phyloP scores from a whole-genome alignment of 2,888 invertebrate species.

The Mesopsocus fuscifrons region DNA sequence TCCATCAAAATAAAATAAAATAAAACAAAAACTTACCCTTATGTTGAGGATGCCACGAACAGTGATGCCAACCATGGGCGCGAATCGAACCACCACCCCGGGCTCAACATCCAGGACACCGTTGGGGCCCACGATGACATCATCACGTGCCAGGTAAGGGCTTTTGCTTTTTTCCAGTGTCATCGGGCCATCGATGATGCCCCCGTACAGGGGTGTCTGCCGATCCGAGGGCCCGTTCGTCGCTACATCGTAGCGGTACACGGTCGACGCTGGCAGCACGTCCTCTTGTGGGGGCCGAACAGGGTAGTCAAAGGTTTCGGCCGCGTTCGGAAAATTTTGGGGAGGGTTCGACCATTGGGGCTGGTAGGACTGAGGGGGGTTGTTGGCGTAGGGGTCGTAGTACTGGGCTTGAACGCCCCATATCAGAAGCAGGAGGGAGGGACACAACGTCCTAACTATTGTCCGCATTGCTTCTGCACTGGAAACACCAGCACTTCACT shows the following conservation, averaged over 20 bases:
- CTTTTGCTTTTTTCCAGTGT: constrained; percentile 35
- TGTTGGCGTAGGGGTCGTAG: background rate
- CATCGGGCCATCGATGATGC: constrained; percentile 36
- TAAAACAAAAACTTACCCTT: constrained; percentile 43
- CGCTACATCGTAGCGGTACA: constrained; percentile 4
- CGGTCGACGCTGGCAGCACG: background rate
- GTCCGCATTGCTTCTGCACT: too few relatives aligned
- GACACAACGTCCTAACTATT: background rate
- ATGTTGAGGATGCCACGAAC: constrained; percentile 78
- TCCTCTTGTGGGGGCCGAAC: background rate
- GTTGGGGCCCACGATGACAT: constrained; percentile 56
- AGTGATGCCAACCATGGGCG: constrained; percentile 83
- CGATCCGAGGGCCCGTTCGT: background rate
- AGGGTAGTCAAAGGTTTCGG: background rate
- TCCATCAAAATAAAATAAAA: constrained; percentile 8
- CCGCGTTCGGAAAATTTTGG: too few relatives aligned
- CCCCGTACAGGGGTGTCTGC: constrained; percentile 25
- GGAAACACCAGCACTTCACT: too few relatives aligned
- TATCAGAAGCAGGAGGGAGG: background rate
- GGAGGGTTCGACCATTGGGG: background rate
- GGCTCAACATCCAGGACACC: constrained; percentile 73
- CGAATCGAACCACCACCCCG: constrained; percentile 76
- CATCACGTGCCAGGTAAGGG: constrained; percentile 60
- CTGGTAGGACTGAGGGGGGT: too few relatives aligned
- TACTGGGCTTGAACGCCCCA: background rate